Conservation (phyloP, 1,140 invertebrate species). For the Teleogryllus occipitalis region DNA sequence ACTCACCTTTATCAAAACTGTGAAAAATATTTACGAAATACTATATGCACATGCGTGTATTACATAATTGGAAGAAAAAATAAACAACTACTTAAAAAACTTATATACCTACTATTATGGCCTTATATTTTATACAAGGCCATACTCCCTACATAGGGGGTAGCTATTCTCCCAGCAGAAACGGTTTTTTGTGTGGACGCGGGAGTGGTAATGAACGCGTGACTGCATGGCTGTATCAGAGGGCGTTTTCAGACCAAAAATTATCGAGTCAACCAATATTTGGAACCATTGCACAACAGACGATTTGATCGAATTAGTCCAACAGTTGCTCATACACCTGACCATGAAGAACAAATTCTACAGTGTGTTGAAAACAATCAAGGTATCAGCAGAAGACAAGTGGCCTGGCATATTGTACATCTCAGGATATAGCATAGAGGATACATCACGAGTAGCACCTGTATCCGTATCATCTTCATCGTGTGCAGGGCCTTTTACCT, state of each 20-base stretch:
- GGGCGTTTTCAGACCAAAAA: not conserved
- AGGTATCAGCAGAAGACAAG: not conserved
- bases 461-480: not conserved
- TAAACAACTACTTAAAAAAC: too few species aligned
- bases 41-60: too few species aligned
- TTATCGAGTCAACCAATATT: not conserved
- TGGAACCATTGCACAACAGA: not conserved
- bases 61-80: too few species aligned
- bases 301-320: not conserved
- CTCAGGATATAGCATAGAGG: not conserved
- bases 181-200: not conserved
- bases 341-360: not conserved
- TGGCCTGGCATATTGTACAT: not conserved
- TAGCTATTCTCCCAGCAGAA: too few species aligned
- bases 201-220: constrained; percentile 1
- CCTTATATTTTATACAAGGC: too few species aligned
- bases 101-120: too few species aligned
- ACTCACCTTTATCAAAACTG: too few species aligned
- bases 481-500: not conserved
- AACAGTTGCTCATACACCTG: not conserved
- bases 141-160: too few species aligned
- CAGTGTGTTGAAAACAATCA: not conserved
- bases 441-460: not conserved
- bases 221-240: not conserved
- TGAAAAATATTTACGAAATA: too few species aligned